Base-by-base conservation (phyloP, 2,888 invertebrate genomes). In the Erebia palarica region DNA sequence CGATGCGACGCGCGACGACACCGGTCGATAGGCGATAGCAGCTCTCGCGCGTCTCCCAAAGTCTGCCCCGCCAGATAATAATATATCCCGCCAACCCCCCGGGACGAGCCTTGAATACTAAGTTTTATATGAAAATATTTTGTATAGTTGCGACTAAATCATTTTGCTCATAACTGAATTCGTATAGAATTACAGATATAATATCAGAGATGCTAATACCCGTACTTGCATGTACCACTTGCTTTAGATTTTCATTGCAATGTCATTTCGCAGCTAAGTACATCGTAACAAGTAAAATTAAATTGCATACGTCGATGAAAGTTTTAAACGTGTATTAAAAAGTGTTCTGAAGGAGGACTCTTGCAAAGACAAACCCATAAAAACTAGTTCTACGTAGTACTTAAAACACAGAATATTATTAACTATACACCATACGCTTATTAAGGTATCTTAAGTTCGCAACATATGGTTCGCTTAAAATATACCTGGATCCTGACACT, bases 21-120 rank as follows among this genome's bases (percentile, higher is more conserved):
- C 65, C 13, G 57, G 57, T 66, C 66, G 66, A 66, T 66, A 57
- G 57, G 58, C 66, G 66, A 66, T 66, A 57, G 14, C 57, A 66
- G 63, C 63, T 66, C 66, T 58, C 66, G 66, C 57, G 65, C 36
- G 44, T 57, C 55, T 14, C 66, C 57, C 53, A 16, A 65, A 14
- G 57, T 57, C 65, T 58, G 47, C 44, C 65, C 65, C 65, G 51
- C 55, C 65, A 65, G 65, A 55, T 65, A 47, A 11, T 2, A 27
- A 27, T 51, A 42, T 55, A 65, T 3, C 61, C 44, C 47, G 47
- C 47, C 47, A 10, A 18, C n/a, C 63, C 55, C 21, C 42, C 42
- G 44, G 53, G 18, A 57, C 65, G 57, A 11, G 16, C 36, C 58
- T 47, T 66, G 66, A 66, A 66, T 66, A 66, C 66, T 66, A 57